Evolutionary conservation across 2,113 vertebrate species (phyloP).

Genomic region (Gavialis gangeticus): DNA sequence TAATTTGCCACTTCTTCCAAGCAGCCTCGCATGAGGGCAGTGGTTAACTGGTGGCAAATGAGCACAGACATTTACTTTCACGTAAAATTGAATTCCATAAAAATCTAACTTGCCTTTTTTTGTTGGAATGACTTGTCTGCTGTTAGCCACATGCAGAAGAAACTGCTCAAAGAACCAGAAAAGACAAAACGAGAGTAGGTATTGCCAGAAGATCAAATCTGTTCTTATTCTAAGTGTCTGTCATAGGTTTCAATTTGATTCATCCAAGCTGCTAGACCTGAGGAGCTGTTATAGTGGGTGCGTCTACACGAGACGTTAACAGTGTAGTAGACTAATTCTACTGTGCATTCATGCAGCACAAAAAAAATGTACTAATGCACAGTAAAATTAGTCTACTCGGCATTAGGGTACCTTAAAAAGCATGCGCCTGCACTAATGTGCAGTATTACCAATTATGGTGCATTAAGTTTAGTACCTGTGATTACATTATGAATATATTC

Average conservation of each 20-base stretch:
- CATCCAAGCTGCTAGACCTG: neutral
- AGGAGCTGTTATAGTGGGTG: neutral
- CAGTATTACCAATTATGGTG: no score
- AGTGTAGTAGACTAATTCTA: no score
- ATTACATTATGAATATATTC: no score
- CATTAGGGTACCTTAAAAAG: no score
- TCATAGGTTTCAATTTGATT: neutral
- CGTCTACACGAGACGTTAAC: no score
- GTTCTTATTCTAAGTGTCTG: neutral
- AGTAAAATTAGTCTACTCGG: no score
- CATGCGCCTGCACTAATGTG: no score
- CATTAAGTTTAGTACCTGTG: no score
- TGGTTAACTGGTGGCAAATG: neutral
- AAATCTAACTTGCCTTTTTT: neutral
- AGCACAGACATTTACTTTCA: slow-evolving; percentile 1
- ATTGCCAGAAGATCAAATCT: neutral
- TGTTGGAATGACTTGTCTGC: neutral
- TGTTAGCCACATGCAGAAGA: neutral
- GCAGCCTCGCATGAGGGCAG: neutral
- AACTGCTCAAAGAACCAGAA: slow-evolving; percentile 1
- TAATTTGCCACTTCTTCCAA: neutral
- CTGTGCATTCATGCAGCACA: no score
- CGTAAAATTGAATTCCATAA: neutral
- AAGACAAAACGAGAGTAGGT: neutral
- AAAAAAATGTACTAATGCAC: no score